phyloP scores from a whole-genome alignment of 2,113 vertebrate species.

The Dasyprocta punctata region DNA sequence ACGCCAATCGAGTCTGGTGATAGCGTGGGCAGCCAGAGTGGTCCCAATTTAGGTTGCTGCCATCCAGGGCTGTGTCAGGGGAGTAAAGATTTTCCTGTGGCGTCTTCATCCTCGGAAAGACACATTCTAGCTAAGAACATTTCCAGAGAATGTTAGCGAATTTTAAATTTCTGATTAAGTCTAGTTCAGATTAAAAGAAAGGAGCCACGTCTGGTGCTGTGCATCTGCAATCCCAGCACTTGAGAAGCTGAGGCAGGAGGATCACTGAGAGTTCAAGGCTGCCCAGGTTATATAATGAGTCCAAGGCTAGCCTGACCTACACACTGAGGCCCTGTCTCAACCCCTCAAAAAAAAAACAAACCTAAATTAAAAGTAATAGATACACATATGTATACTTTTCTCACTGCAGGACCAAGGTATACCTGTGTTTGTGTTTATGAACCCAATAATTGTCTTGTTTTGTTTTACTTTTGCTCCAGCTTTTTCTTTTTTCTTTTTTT shows the following conservation, averaged over 20 bases:
- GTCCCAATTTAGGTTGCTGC: not conserved
- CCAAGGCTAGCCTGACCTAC: not conserved
- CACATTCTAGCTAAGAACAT: not conserved
- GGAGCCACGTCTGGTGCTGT: not conserved
- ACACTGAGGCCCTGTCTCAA: not conserved
- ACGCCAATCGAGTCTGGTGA: too few species aligned
- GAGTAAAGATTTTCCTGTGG: not conserved
- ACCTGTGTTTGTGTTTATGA: not conserved
- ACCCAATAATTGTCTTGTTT: not conserved
- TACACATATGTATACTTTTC: not conserved
- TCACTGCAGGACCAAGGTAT: not conserved
- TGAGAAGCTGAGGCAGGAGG: not conserved
- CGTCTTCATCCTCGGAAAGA: not conserved
- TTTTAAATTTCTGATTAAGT: slow-evolving; percentile 13
- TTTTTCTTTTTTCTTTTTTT: not conserved
- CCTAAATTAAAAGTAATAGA: not conserved
- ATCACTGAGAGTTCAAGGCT: not conserved
- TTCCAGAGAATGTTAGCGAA: slow-evolving; percentile 7
- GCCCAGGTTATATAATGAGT: not conserved
- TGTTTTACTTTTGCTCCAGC: slow-evolving; percentile 18
- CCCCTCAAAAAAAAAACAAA: not conserved
- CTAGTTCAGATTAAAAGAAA: not conserved
- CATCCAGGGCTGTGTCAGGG: not conserved
- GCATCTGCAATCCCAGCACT: not conserved
- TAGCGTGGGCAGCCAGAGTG: not conserved